Evolutionary conservation across 1,140 invertebrate species (phyloP).

Genomic region (Leptoteleia sp.): DNA sequence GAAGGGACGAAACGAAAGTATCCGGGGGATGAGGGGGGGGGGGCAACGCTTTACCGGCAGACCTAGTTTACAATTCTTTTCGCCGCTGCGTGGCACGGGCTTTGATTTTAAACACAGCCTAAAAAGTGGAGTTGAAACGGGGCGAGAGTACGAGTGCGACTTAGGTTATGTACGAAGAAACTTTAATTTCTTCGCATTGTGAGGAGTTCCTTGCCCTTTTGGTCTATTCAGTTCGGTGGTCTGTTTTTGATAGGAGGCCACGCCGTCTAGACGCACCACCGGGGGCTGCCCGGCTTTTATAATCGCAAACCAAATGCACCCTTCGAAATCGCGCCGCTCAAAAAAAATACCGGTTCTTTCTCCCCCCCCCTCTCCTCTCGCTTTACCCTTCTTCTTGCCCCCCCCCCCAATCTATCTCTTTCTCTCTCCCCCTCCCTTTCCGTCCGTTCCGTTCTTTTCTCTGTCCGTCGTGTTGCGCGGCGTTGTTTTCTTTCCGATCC

Average conservation of each 20-base stretch:
- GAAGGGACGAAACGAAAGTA: slow-evolving; percentile 27
- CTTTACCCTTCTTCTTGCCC: neutral
- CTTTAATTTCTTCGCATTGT: slow-evolving; percentile 80
- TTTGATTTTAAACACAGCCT: slow-evolving; percentile 62
- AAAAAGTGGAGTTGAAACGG: slow-evolving; percentile 52
- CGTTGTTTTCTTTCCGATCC: slow-evolving; percentile 41
- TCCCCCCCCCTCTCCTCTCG: slow-evolving; percentile 10
- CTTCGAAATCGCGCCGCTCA: slow-evolving; percentile 60
- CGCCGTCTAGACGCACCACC: slow-evolving; percentile 67
- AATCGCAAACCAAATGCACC: slow-evolving; percentile 72
- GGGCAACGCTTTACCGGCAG: slow-evolving; percentile 34
- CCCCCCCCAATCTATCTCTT: neutral
- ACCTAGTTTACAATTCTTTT: slow-evolving; percentile 54
- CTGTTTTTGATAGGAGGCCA: slow-evolving; percentile 73
- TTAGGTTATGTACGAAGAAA: slow-evolving; percentile 76
- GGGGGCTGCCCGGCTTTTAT: slow-evolving; percentile 66
- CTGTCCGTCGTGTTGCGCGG: neutral
- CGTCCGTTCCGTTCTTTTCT: neutral
- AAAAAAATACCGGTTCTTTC: slow-evolving; percentile 70
- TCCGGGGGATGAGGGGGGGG: neutral
- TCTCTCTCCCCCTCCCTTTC: slow-evolving; percentile 6
- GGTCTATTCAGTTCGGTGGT: slow-evolving; percentile 69
- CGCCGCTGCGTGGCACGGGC: slow-evolving; percentile 53
- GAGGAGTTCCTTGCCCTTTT: slow-evolving; percentile 79
- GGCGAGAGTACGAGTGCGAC: slow-evolving; percentile 63